phyloP scores from a whole-genome alignment of 2,113 vertebrate species.

The Corythoichthys haematopterus region DNA sequence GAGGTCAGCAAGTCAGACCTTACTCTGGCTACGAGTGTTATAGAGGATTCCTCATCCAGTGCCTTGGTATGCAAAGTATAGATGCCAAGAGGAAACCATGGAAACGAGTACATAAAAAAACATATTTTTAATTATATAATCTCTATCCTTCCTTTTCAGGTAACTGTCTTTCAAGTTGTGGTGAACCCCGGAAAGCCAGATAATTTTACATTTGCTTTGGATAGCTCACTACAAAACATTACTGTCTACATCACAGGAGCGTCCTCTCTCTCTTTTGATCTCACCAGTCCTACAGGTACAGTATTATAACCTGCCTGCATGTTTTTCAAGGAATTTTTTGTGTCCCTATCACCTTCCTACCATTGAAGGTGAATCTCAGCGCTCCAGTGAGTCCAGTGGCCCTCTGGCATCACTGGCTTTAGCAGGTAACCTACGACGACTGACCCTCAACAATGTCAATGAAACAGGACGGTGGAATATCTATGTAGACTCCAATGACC shows the following conservation, averaged over 20 bases:
- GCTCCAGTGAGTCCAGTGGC: constrained; percentile 42
- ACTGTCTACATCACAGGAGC: constrained; percentile 62
- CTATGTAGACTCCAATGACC: constrained; percentile 36
- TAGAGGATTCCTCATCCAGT: constrained; percentile 44
- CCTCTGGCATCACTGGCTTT: constrained; percentile 41
- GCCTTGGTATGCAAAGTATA: constrained; percentile 47
- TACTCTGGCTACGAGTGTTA: constrained; percentile 45
- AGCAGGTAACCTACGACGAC: constrained; percentile 51
- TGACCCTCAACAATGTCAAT: constrained; percentile 42
- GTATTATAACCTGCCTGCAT: not conserved
- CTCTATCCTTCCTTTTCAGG: constrained; percentile 38
- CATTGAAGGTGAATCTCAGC: constrained; percentile 54
- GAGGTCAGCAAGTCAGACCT: constrained; percentile 55
- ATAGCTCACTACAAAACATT: constrained; percentile 57
- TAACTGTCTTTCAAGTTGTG: constrained; percentile 58
- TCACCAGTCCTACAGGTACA: constrained; percentile 60
- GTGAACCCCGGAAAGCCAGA: constrained; percentile 44
- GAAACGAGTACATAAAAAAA: not conserved
- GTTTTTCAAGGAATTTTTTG: not conserved
- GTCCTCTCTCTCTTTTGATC: constrained; percentile 40
- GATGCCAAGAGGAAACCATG: not conserved
- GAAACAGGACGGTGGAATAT: constrained; percentile 60
- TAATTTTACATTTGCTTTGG: constrained; percentile 51
- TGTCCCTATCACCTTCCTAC: not conserved
- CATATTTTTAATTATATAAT: not conserved